Evolutionary conservation across 2,113 vertebrate genomes (phyloP).

Genomic region (Tachysurus fulvidraco): DNA sequence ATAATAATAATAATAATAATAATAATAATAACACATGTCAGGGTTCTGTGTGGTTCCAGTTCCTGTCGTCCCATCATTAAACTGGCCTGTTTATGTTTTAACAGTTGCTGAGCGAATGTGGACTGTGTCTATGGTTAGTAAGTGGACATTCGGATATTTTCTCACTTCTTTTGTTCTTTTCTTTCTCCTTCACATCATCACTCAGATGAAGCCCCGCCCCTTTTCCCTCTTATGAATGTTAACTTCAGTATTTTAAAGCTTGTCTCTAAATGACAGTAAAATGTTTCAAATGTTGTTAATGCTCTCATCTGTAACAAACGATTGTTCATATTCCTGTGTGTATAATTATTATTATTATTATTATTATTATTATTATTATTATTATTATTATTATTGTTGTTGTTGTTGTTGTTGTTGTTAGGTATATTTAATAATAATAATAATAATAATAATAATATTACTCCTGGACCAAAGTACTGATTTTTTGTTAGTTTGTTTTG

Average conservation of each 20-base stretch:
- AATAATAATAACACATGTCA: too few species aligned
- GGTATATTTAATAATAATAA: too few species aligned
- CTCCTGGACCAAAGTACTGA: slow-evolving; percentile 49
- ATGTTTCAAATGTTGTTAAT: not conserved
- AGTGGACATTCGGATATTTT: slow-evolving; percentile 34
- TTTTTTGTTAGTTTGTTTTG: slow-evolving; percentile 22
- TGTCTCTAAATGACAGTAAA: not conserved
- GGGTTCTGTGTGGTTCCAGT: not conserved
- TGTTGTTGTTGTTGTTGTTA: too few species aligned
- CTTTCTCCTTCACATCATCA: not conserved
- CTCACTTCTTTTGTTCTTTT: not conserved
- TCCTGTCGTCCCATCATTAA: not conserved
- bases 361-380: too few species aligned
- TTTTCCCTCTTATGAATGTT: not conserved
- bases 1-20: too few species aligned
- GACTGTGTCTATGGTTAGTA: slow-evolving; percentile 47
- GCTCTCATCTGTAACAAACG: not conserved
- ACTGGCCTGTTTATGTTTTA: slow-evolving; percentile 15
- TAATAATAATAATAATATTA: not conserved
- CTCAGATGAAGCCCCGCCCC: not conserved
- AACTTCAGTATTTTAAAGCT: slow-evolving; percentile 50
- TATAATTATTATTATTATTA: not conserved
- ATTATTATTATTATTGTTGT: too few species aligned
- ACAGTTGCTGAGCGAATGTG: slow-evolving; percentile 58
- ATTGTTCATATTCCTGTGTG: slow-evolving; percentile 24